These are phyloP conservation scores for Cyclophora albipunctata DNA, from an alignment of 2,888 invertebrate species.

Conservation along the genomic window DNA sequence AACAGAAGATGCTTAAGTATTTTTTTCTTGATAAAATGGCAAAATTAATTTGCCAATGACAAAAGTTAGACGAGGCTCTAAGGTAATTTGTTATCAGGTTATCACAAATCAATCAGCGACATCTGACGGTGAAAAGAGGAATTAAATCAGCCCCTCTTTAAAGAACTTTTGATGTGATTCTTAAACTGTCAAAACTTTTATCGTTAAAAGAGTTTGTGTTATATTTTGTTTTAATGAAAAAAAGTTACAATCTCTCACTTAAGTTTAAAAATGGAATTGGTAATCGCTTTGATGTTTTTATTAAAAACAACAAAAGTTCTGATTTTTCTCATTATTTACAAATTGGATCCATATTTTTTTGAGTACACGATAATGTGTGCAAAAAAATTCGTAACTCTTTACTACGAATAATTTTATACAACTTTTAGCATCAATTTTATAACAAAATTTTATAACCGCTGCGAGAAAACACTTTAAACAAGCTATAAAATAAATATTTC, in stretches of 20 bases:
- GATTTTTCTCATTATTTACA: too few relatives aligned
- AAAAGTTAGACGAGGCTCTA: slow-evolving; percentile 18
- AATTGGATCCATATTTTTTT: too few relatives aligned
- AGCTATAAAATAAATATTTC: not conserved
- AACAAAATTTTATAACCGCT: not conserved
- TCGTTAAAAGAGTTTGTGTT: not conserved
- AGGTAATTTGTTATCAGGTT: slow-evolving; percentile 32
- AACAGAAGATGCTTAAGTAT: too few relatives aligned
- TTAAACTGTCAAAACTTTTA: not conserved
- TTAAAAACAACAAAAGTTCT: too few relatives aligned
- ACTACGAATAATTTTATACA: not conserved
- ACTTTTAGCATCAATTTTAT: too few relatives aligned
- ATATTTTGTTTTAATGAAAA: too few relatives aligned
- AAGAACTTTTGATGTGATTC: not conserved
- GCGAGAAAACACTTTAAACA: too few relatives aligned
- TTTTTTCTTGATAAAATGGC: not conserved
- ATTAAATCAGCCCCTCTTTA: slow-evolving; percentile 13
- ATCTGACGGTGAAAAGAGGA: slow-evolving; percentile 13
- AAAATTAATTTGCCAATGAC: slow-evolving; percentile 25
- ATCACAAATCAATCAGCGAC: slow-evolving; percentile 29
- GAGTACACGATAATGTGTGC: too few relatives aligned
- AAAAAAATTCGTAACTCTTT: too few relatives aligned
- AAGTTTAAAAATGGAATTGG: too few relatives aligned
- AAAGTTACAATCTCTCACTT: too few relatives aligned
- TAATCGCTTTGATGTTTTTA: too few relatives aligned